A percentile compares a stretch with the other conserved stretches of the same genome.
phyloP scores from a whole-genome alignment of 2,113 vertebrate genomes.

The Choloepus hoffmanni region DNA sequence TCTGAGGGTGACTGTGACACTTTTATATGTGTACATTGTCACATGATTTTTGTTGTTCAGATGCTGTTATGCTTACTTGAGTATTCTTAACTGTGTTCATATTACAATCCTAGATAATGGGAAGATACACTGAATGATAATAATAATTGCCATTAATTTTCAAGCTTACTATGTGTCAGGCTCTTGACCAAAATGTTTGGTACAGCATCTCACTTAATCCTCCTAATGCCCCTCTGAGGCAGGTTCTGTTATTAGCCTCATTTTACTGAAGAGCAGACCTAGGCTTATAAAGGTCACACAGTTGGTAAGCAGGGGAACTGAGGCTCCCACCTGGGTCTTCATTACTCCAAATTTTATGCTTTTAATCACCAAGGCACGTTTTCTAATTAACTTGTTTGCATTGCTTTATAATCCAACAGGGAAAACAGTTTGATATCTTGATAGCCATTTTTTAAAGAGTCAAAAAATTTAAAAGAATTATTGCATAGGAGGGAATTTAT shows the following conservation, averaged over 20 bases:
- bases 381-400: neutral
- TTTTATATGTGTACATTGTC: fast-evolving
- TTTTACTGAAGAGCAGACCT: neutral
- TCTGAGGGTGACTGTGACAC: no score
- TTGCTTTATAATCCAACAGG: neutral
- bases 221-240: neutral
- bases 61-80: neutral
- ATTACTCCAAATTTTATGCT: neutral
- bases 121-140: neutral
- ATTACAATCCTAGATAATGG: neutral
- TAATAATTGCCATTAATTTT: neutral
- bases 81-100: neutral
- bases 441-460: neutral
- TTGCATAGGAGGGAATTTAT: neutral
- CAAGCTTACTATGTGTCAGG: neutral
- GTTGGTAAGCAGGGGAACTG: neutral
- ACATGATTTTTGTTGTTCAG: neutral
- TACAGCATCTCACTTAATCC: neutral
- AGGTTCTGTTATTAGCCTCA: neutral
- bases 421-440: neutral
- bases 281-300: neutral
- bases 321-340: neutral
- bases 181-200: neutral
- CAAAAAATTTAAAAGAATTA: neutral
- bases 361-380: neutral